phyloP scores from a whole-genome alignment of 2,113 vertebrate species.

The Arenaria interpres region DNA sequence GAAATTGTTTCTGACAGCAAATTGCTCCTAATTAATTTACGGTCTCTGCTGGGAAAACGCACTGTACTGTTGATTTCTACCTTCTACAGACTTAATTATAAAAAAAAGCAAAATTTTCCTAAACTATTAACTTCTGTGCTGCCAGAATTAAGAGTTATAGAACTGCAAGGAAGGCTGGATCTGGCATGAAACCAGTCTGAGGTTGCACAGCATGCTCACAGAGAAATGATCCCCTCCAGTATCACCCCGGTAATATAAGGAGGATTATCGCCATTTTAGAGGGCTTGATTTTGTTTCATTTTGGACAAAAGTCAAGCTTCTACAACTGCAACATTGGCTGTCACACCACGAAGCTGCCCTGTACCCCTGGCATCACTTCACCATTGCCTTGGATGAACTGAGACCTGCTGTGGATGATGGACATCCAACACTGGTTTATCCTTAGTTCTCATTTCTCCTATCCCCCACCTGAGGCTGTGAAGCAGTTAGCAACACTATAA shows the following conservation, averaged over 20 bases:
- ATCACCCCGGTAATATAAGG: neutral
- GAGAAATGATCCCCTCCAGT: neutral
- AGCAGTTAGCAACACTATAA: neutral
- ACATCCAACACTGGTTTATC: neutral
- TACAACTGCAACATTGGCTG: neutral
- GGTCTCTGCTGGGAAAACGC: slow-evolving; percentile 80
- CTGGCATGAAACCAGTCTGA: neutral
- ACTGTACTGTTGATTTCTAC: slow-evolving; percentile 80
- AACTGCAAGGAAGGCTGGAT: neutral
- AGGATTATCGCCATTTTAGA: slow-evolving; percentile 11
- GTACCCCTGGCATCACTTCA: neutral
- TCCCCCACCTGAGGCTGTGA: neutral
- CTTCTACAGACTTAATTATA: slow-evolving; percentile 79
- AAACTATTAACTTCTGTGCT: slow-evolving; percentile 77
- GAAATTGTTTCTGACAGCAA: slow-evolving; percentile 83
- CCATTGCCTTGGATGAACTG: neutral
- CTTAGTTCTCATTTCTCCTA: neutral
- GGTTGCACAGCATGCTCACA: neutral
- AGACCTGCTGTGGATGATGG: neutral
- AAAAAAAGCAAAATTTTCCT: slow-evolving; percentile 68
- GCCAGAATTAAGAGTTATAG: slow-evolving; percentile 51
- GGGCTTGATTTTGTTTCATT: slow-evolving; percentile 18
- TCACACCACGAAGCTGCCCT: neutral
- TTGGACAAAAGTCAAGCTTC: slow-evolving; percentile 36
- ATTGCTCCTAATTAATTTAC: slow-evolving; percentile 84